Evolutionary conservation across 2,797 vertebrate genomes (phyloP).

Genomic region (Oreortyx pictus): DNA sequence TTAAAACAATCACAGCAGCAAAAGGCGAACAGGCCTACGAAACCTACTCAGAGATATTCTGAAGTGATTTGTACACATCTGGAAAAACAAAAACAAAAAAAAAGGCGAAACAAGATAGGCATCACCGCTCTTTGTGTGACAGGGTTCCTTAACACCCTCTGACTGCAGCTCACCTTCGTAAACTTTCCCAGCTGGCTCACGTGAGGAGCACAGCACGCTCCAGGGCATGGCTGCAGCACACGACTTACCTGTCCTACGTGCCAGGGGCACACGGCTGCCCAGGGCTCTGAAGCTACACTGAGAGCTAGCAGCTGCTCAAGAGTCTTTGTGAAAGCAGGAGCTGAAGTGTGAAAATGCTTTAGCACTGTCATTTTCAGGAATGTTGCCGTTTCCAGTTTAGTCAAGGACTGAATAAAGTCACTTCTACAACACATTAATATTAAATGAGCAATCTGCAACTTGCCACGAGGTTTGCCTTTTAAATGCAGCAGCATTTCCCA

Average conservation of each 20-base stretch:
- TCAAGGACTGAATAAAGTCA: not conserved
- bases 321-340: not conserved
- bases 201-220: fast-evolving
- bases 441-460: not conserved
- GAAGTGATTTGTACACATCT: slow-evolving; percentile 66
- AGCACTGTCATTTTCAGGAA: not conserved
- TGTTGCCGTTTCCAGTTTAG: not conserved
- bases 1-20: slow-evolving; percentile 49
- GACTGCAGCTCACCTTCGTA: not conserved
- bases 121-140: slow-evolving; percentile 17
- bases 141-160: slow-evolving; percentile 32
- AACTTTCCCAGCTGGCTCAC: not conserved
- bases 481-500: not conserved
- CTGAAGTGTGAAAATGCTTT: not conserved
- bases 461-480: not conserved
- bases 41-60: slow-evolving; percentile 72
- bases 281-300: not conserved
- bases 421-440: not conserved
- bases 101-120: slow-evolving; percentile 57
- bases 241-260: slow-evolving; percentile 24
- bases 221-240: not conserved
- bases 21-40: slow-evolving; percentile 59
- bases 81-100: slow-evolving; percentile 4
- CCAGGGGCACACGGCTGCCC: too few species aligned
- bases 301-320: not conserved